Evolutionary conservation across 2,113 vertebrate species (phyloP), one percentile per base, ranked within the genome.

Genomic region (Odobenus rosmarus): DNA sequence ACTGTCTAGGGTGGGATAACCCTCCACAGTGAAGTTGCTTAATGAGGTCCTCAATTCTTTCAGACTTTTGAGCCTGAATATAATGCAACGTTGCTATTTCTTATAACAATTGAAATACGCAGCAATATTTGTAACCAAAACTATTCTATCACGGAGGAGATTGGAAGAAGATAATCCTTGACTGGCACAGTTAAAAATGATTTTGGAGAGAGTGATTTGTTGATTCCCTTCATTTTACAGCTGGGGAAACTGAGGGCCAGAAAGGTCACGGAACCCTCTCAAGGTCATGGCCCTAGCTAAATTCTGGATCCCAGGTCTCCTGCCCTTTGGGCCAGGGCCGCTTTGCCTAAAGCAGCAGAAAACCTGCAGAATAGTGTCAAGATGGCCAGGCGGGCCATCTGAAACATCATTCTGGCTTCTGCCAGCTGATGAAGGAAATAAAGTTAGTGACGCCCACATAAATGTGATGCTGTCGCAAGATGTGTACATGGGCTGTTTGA

Each of bases 401-500:
- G 83, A 72, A 86, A 97, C 91, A 95, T 92, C 88, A 95, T 86
- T 72, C 90, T 87, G 57, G 86, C 82, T 93, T 89, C 93, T 97
- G 89, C 76, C 92, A 95, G 79, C 92, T 93, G 95, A 97, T 90
- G 87, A 96, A 96, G 64, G 94, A 96, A 93, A 94, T 96, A 90
- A 96, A 97, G 97, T 96, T 94, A 97, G 96, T 90, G 97, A 96
- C 1, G 16, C 95, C 93, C 90, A 88, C 64, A 71, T 64, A 72
- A 90, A 87, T 69, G 94, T 57, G 82, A 31, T 24, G 33, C 79
- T 87, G 95, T 88, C 12, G 0, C 61, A 69, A 81, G 92, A 28
- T 0, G 23, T 1, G 3, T 1, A 21, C 46, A 39, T 62, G 46
- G 81, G 55, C 95, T 72, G 53, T 62, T 61, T 72, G 76, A 31